Base-by-base conservation (phyloP, 1,140 invertebrate genomes). In the Apis mellifera region DNA sequence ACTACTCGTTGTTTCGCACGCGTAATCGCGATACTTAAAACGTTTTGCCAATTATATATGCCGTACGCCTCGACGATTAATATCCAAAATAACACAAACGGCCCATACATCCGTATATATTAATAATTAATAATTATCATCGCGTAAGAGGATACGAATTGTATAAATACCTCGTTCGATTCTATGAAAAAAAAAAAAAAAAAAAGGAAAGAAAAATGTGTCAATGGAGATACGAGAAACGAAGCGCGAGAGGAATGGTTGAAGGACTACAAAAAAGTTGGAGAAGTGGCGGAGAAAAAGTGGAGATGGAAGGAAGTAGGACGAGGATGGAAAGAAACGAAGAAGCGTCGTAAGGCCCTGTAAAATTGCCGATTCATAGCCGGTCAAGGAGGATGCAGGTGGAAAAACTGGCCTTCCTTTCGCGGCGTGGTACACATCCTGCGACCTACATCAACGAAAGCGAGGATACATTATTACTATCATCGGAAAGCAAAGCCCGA, bases 401-500 rank as follows among this genome's bases (percentile, higher is more conserved):
- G 50, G 65, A 78, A 82, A 52, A 32, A 65, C 9, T 21, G 60
- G n/a, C 17, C 17, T 70, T n/a, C n/a, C 48, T 23, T 32, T 60
- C 48, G 69, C 48, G 21, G 21, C 76, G 57, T 64, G 59, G 79
- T 71, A 72, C 5, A 83, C 84, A 80, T 90, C 84, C 87, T 89
- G 89, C 90, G 89, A 90, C 90, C 89, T 90, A 90, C 88, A 91
- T 90, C 90, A 91, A 90, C 86, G 85, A 84, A 83, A 88, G 82
- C 86, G 82, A 86, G 89, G 86, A 90, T 91, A 91, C 88, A 90
- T 92, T 91, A 92, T 90, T 90, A 90, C 89, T 89, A 89, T 87
- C 89, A 91, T 92, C 88, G 90, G 87, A 90, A 92, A 91, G 90
- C 90, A 91, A 91, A 91, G 90, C 90, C 84, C 83, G 86, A 90